Percentiles rank a stretch among this genome's conserved stretches.
Evolutionary conservation across 2,888 invertebrate genomes (phyloP).

Genomic region (Bombyx huttoni): DNA sequence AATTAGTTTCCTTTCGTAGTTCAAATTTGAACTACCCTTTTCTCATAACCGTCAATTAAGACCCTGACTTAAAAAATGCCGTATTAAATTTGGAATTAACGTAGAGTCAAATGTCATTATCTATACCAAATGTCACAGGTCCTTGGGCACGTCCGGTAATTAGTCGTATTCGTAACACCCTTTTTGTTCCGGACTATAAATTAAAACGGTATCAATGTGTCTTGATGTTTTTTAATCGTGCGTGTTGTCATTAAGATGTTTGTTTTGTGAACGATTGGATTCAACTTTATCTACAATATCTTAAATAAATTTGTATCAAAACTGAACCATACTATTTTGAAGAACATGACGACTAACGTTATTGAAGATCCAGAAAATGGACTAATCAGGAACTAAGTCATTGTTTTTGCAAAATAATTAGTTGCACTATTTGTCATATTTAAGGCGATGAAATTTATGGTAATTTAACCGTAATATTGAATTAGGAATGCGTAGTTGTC

Average conservation of each 20-base stretch:
- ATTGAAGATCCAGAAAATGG: no score
- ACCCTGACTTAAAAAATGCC: not conserved
- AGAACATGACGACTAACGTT: no score
- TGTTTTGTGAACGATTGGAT: not conserved
- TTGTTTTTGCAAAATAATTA: no score
- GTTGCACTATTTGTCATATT: no score
- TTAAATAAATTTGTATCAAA: no score
- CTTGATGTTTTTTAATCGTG: not conserved
- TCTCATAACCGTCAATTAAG: not conserved
- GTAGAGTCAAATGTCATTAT: constrained; percentile 10
- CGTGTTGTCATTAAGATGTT: not conserved
- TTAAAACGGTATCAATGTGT: constrained; percentile 6
- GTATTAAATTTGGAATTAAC: not conserved
- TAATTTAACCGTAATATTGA: no score
- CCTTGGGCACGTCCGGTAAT: constrained; percentile 41
- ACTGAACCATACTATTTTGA: no score
- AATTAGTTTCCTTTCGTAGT: no score
- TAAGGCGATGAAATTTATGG: no score
- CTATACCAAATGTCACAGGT: constrained; percentile 53
- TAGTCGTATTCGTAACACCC: constrained; percentile 53
- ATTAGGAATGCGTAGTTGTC: no score
- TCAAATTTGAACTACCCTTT: not conserved
- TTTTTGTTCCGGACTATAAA: constrained; percentile 32
- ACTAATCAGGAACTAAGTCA: no score
- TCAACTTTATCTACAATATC: no score